A percentile compares a stretch with the other conserved stretches of the same genome.
Evolutionary conservation across 2,113 vertebrate genomes (phyloP).

Genomic region (Menura novaehollandiae): DNA sequence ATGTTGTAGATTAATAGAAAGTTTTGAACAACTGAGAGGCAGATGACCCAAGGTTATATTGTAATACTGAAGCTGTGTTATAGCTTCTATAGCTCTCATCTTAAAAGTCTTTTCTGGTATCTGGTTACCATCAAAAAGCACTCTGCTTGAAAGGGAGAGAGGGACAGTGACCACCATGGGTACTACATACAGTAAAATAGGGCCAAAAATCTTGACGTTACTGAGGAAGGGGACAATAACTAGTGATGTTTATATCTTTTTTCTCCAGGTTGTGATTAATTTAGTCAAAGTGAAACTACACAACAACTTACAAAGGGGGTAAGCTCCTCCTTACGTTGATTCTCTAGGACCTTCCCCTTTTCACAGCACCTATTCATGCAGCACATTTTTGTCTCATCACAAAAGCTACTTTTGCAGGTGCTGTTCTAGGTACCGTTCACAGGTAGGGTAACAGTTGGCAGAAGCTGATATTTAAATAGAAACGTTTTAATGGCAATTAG

Average conservation of each 20-base stretch:
- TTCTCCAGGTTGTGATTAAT: not conserved
- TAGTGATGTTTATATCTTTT: not conserved
- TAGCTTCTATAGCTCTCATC: not conserved
- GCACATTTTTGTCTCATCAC: not conserved
- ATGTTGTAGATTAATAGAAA: not conserved
- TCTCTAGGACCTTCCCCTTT: not conserved
- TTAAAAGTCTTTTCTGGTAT: not conserved
- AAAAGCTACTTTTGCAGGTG: not conserved
- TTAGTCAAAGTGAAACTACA: not conserved
- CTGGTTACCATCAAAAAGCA: not conserved
- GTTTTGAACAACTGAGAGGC: not conserved
- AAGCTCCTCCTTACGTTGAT: not conserved
- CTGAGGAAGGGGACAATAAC: not conserved
- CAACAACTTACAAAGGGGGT: not conserved
- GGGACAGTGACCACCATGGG: not conserved
- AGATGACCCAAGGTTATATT: not conserved
- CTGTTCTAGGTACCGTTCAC: not conserved
- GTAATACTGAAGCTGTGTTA: not conserved
- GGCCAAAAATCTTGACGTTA: not conserved
- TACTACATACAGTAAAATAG: not conserved
- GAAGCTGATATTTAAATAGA: not conserved
- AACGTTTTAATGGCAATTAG: constrained; percentile 6
- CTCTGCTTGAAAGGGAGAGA: not conserved
- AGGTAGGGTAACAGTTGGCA: not conserved
- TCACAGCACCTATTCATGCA: not conserved